Percentiles rank a stretch among this genome's conserved stretches.
phyloP scores from a whole-genome alignment of 2,888 invertebrate genomes.

The Trichogramma evanescens region DNA sequence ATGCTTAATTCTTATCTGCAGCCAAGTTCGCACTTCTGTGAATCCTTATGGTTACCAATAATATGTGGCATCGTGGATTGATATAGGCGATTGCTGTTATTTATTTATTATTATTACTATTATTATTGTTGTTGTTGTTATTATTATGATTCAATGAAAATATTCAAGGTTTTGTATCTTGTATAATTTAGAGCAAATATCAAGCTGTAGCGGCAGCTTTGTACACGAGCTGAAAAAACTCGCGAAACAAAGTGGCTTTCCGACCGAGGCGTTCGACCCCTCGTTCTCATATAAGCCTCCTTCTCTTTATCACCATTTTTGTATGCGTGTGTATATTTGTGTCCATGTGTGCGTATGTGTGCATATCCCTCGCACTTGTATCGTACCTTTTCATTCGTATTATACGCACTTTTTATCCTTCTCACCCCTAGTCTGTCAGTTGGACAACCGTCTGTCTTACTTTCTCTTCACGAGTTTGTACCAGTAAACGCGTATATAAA shows the following conservation, averaged over 20 bases:
- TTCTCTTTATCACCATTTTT: not conserved
- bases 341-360: not conserved
- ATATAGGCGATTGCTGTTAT: no score
- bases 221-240: not conserved
- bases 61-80: no score
- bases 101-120: no score
- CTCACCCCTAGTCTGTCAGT: not conserved
- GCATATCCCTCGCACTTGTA: conserved; percentile 1
- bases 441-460: not conserved
- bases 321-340: not conserved
- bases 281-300: not conserved
- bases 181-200: not conserved
- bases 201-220: not conserved
- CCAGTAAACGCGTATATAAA: no score
- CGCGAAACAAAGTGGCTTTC: conserved; percentile 10
- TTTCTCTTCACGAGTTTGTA: not conserved
- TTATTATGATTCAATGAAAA: no score
- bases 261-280: conserved; percentile 9
- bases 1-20: no score
- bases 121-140: no score
- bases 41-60: no score
- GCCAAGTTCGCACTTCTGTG: no score
- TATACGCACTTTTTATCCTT: not conserved
- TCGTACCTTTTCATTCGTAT: no score
- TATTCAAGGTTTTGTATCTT: no score